Base-by-base conservation (phyloP, 1,140 invertebrate species). In the Apocrypta bakeri region DNA sequence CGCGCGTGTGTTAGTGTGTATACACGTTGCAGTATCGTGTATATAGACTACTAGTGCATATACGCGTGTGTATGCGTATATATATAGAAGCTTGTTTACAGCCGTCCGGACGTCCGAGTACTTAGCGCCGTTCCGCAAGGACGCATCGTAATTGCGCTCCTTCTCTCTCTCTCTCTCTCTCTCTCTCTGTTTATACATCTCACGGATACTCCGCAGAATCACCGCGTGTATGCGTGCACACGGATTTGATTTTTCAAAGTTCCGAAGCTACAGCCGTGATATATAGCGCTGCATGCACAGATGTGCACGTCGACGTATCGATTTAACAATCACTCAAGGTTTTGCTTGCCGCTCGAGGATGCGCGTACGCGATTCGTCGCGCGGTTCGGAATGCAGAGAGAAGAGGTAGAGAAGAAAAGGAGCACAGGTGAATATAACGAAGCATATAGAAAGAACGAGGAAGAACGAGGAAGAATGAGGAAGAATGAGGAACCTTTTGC, bases 401-500 rank as follows among this genome's bases (percentile, higher is more conserved):
- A n/a, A n/a, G n/a, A n/a, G n/a, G n/a, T n/a, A n/a, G n/a, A n/a
- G n/a, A n/a, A 2, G 68, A 21, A 17, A 0, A n/a, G 29, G 29
- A 29, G 64, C 8, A 17, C 66, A 33, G 9, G 33, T 37, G 9
- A 4, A 37, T 37, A 37, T 37, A n/a, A 37, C 25, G 68, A 8
- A n/a, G 2, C 12, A 14, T 4, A 14, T 4, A 12, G 56, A 7
- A 3, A 24, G 12, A 71, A n/a, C 0, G 21, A 71, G 33, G n/a
- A 33, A 71, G n/a, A 40, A 71, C 80, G 64, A 83, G 56, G 33
- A 27, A 69, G 64, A 74, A 81, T 69, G 33, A 27, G 66, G 64
- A 74, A 81, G 64, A 25, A 87, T 93, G 92, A n/a, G n/a, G n/a
- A n/a, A 98, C 98, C 97, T 98, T 94, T 98, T 98, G 85, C 97